A percentile compares a stretch with the other conserved stretches of the same genome.
Conservation (phyloP, 2,113 vertebrate species). For the Psammodynastes pulverulentus region DNA sequence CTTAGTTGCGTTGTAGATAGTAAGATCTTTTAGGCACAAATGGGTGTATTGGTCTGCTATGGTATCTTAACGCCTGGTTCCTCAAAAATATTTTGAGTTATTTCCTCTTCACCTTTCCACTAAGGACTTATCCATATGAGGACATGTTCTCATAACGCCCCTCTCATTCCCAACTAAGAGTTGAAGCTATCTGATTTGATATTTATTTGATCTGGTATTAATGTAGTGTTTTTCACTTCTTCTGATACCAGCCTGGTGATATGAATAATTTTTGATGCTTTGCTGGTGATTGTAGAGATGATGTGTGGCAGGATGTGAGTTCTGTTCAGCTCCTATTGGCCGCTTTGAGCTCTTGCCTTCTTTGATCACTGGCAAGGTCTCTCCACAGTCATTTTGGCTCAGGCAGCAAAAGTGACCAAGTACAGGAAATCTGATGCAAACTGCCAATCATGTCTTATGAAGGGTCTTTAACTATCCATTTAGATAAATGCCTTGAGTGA, state of each 20-base stretch:
- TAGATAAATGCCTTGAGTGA: neutral
- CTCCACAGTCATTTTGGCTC: neutral
- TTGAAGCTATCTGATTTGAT: neutral
- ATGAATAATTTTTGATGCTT: neutral
- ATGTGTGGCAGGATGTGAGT: neutral
- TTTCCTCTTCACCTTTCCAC: slow-evolving; percentile 17
- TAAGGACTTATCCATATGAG: neutral
- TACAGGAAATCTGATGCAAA: neutral
- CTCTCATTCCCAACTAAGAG: neutral
- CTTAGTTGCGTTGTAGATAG: neutral
- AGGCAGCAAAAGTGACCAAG: neutral
- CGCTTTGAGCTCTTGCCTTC: neutral
- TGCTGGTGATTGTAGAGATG: neutral
- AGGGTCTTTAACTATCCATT: neutral
- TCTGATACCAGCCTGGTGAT: neutral
- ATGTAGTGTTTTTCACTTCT: neutral
- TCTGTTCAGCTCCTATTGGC: neutral
- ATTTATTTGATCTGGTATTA: neutral
- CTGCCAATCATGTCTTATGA: neutral
- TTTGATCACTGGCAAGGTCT: neutral
- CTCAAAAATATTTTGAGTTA: slow-evolving; percentile 24
- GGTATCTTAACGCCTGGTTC: slow-evolving; percentile 16
- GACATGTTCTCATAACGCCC: neutral
- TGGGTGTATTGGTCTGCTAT: neutral
- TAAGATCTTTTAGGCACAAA: neutral